A percentile compares a stretch with the other conserved stretches of the same genome.
These are phyloP conservation scores for Enteromius unitaeniatus DNA, from an alignment of 2,797 vertebrate species.

Conservation along the genomic window DNA sequence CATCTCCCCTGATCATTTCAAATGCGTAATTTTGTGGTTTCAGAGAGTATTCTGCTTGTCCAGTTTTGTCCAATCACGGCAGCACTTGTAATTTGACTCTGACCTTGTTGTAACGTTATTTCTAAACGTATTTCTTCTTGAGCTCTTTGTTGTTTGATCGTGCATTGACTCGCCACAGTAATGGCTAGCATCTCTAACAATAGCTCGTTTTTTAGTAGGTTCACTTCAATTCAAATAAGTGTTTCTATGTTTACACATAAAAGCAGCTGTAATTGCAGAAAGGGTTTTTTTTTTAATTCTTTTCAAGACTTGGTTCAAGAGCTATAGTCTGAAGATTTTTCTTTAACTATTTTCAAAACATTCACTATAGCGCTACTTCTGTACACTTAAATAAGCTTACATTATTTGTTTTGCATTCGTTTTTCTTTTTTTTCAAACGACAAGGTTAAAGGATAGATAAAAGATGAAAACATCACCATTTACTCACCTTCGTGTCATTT, in stretches of 20 bases:
- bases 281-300: not conserved
- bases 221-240: not conserved
- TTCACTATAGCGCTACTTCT: not conserved
- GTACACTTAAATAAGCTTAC: not conserved
- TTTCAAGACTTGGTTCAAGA: not conserved
- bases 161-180: not conserved
- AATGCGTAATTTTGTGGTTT: not conserved
- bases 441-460: not conserved
- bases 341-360: not conserved
- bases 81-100: not conserved
- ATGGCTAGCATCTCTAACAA: not conserved
- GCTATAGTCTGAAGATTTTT: not conserved
- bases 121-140: not conserved
- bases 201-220: too few species aligned
- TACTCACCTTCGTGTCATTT: not conserved
- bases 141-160: not conserved
- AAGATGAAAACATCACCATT: not conserved
- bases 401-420: not conserved
- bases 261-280: not conserved
- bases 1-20: not conserved
- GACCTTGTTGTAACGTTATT: not conserved
- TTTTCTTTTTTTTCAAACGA: not conserved
- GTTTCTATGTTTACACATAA: not conserved
- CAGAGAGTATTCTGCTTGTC: not conserved
- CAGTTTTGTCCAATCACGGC: too few species aligned